Base-by-base conservation (phyloP, 2,797 vertebrate species). In the Myripristis jacobus region DNA sequence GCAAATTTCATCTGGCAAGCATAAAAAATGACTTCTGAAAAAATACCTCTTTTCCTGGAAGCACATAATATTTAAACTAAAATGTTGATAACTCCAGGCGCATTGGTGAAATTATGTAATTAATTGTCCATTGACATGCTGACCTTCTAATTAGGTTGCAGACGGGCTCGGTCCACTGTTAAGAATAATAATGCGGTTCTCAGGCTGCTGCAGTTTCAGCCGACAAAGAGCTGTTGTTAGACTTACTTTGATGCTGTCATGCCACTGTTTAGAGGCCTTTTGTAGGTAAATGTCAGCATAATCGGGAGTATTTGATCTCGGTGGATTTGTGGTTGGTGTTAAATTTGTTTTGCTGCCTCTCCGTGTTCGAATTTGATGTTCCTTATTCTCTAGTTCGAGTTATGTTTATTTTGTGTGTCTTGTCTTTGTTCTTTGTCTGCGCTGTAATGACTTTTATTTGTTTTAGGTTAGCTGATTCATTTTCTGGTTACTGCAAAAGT, bases 221-320 rank as follows among this genome's bases (percentile, higher is more conserved):
- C 84, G 79, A 89, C 87, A 91, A 88, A 81, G 83, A 77, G 81
- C 82, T 84, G 75, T 89, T 87, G 78, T 73, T 77, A 86, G 86
- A 81, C 79, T 73, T 68, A 80, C 90, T 88, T 87, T 92, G 87
- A 90, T 90, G 87, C 80, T 52, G 74, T 81, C 83, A 90, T 82
- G 84, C 66, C 4, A 59, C 80, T 87, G 82, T 88, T 87, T 75
- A 65, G 83, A 77, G 60, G 72, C 80, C 77, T 87, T n/a, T 87
- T 87, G 87, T 83, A 87, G 88, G 88, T 89, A 90, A 92, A 92
- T 90, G 85, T 82, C 71, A 57, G 87, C 85, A 88, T 92, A 91
- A 92, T 90, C 86, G 1, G 34, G 52, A 73, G 59, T 70, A 77
- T 88, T 89, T 90, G 81, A 90, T 89, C 87, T 85, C 56, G 12